phyloP scores from a whole-genome alignment of 1,140 invertebrate species.

The Euwallacea fornicatus region DNA sequence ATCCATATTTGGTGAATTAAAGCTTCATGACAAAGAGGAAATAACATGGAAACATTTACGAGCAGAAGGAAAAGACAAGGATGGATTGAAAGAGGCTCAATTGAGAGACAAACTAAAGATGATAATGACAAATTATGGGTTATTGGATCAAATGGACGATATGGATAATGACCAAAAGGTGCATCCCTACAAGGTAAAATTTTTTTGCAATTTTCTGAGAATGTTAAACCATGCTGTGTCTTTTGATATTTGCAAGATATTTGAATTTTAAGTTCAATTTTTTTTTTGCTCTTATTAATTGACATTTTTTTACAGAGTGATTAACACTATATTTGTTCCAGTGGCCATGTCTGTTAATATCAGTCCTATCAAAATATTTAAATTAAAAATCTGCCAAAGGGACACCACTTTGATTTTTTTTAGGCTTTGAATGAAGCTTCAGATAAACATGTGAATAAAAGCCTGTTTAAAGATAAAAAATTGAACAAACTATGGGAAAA shows the following conservation, averaged over 20 bases:
- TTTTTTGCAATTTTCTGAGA: background rate
- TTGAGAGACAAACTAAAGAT: conserved; percentile 76
- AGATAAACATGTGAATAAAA: conserved; percentile 63
- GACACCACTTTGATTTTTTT: conserved; percentile 1
- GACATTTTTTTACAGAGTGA: too few species aligned
- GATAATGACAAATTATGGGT: conserved; percentile 79
- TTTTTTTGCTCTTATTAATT: too few species aligned
- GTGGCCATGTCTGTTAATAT: background rate
- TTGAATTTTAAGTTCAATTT: background rate
- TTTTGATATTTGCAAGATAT: too few species aligned
- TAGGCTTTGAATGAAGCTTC: conserved; percentile 57
- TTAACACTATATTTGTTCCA: too few species aligned
- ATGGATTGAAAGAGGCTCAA: conserved; percentile 81
- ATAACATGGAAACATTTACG: conserved; percentile 79
- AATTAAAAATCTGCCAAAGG: background rate
- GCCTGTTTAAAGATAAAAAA: conserved; percentile 87
- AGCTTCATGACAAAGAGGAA: conserved; percentile 92
- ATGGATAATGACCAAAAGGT: conserved; percentile 58
- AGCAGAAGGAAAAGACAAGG: conserved; percentile 81
- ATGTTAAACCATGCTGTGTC: background rate
- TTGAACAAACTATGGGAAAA: conserved; percentile 88
- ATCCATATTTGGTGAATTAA: conserved; percentile 83
- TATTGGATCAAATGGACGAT: conserved; percentile 79
- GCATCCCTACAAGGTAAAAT: conserved; percentile 16
- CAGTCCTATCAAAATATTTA: background rate